phyloP scores from a whole-genome alignment of 2,888 invertebrate species.

The Lordiphosa fenestrarum region DNA sequence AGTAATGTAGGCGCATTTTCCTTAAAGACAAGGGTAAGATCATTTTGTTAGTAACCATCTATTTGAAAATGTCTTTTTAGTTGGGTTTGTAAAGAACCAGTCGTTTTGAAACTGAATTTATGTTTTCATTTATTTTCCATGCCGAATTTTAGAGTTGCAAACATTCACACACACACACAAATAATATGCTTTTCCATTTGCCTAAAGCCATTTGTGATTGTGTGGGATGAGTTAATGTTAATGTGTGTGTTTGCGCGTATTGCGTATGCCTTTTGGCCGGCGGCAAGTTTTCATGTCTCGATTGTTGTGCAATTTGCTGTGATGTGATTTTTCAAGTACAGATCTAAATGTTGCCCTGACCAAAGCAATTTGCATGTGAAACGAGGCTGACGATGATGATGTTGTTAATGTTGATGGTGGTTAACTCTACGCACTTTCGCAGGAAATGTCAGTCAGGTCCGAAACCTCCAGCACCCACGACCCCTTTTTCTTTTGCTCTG shows the following conservation, averaged over 20 bases:
- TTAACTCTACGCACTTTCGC: constrained; percentile 36
- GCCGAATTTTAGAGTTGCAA: no score
- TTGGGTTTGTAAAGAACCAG: no score
- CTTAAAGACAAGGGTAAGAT: no score
- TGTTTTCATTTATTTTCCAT: no score
- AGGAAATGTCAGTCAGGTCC: constrained; percentile 44
- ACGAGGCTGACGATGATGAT: constrained; percentile 19
- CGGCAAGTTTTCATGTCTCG: constrained; percentile 24
- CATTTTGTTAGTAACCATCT: no score
- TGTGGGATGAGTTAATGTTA: constrained; percentile 9
- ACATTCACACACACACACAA: no score
- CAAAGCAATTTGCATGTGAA: constrained; percentile 33
- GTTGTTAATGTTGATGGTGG: constrained; percentile 10
- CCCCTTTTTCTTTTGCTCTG: constrained; percentile 8
- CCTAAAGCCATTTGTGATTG: constrained; percentile 3
- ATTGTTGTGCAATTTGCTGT: constrained; percentile 13
- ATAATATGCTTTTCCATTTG: background rate
- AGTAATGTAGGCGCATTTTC: no score
- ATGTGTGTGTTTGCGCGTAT: background rate
- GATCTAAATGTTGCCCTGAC: constrained; percentile 16
- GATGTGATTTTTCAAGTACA: constrained; percentile 14
- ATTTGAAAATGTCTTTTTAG: no score
- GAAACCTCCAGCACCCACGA: no score
- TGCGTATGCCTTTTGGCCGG: constrained; percentile 23
- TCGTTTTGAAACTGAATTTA: no score